phyloP scores from a whole-genome alignment of 2,888 invertebrate species.

The Drosophila tanythrix region DNA sequence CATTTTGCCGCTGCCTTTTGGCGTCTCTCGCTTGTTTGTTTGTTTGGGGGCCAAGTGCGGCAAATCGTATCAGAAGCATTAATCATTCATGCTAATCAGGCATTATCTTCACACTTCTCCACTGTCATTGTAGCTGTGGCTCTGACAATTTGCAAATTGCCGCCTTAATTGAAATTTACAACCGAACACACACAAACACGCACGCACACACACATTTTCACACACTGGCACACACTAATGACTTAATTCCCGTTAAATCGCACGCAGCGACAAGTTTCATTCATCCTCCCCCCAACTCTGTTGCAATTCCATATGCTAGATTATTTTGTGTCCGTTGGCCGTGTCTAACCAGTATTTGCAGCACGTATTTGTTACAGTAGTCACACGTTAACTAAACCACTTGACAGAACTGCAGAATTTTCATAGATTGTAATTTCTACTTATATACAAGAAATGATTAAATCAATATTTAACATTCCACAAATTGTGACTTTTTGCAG shows the following conservation, averaged over 20 bases:
- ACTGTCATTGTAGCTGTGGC: constrained; percentile 5
- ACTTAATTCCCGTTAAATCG: constrained; percentile 77
- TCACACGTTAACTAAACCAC: not conserved
- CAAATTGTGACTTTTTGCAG: not conserved
- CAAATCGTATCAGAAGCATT: constrained; percentile 46
- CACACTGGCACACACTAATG: constrained; percentile 52
- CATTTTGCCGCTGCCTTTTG: constrained; percentile 28
- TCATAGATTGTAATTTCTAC: not conserved
- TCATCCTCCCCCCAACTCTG: not conserved
- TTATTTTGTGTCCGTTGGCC: constrained; percentile 13
- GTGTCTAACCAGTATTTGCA: constrained; percentile 36
- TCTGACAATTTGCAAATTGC: constrained; percentile 78
- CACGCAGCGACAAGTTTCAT: constrained; percentile 38
- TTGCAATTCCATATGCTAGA: constrained; percentile 15
- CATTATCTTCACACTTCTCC: constrained; percentile 73
- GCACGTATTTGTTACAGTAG: constrained; percentile 12
- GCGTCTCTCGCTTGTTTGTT: not conserved
- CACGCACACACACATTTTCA: constrained; percentile 6
- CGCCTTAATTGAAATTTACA: constrained; percentile 71
- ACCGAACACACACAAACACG: constrained; percentile 1
- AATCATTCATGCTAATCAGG: constrained; percentile 75
- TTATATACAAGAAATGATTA: not conserved
- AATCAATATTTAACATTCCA: not conserved
- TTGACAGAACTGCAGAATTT: no score
- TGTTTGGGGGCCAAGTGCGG: constrained; percentile 49